Conservation (phyloP, 2,797 vertebrate genomes). For the Hippocampus kuda region DNA sequence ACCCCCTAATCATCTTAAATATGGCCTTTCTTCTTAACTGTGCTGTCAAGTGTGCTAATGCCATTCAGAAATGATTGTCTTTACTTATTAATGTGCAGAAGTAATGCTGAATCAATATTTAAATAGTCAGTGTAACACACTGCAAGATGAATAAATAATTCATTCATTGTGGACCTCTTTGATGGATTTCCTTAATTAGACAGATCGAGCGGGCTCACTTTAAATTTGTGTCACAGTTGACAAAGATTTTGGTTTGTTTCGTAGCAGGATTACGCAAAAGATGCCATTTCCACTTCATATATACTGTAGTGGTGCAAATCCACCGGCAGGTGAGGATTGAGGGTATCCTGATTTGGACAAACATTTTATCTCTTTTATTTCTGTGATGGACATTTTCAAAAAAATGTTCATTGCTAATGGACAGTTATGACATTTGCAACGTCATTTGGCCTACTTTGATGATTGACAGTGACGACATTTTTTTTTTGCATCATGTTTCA, state of each 20-base stretch:
- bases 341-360: background rate
- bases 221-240: background rate
- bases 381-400: background rate
- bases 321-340: background rate
- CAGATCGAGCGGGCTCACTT: background rate
- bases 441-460: too few species aligned
- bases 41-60: background rate
- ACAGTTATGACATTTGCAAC: background rate
- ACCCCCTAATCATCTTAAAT: background rate
- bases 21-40: background rate
- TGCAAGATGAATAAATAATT: conserved; percentile 26
- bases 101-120: conserved; percentile 6
- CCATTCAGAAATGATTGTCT: background rate
- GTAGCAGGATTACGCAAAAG: background rate
- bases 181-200: background rate
- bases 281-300: background rate
- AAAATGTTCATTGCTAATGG: too few species aligned
- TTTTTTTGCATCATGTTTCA: too few species aligned
- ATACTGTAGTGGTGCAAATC: background rate
- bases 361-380: background rate
- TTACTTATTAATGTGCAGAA: conserved; percentile 34
- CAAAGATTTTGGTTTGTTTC: background rate
- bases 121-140: conserved; percentile 3
- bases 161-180: background rate
- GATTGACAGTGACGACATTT: too few species aligned